Evolutionary conservation across 2,113 vertebrate species (phyloP), one percentile per base, ranked within the genome.

Genomic region (Tetrao urogallus): DNA sequence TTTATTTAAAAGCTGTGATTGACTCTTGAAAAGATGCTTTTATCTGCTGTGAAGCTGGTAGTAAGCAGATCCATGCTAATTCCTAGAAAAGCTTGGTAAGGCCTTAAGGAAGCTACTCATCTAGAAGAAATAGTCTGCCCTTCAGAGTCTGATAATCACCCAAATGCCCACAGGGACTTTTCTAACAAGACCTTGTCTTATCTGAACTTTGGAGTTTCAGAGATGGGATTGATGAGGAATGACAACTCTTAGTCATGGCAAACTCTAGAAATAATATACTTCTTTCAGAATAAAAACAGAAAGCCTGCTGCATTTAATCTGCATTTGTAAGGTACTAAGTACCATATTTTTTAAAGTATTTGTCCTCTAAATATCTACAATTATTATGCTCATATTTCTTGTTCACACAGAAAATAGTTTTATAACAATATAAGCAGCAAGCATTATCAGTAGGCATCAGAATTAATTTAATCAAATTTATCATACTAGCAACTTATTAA

Each of bases 111-210:
- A 89, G 30, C 36, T 64, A 30, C 73, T 58, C 1, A 0, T 86
- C 72, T 86, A 57, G 65, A 86, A 67, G 58, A 90, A 6, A 69
- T 71, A 50, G 57, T 19, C 48, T 95, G 92, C 40, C 81, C 89
- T 95, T 97, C 91, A 81, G 90, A 95, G 76, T 16, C 67, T 82
- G 81, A 88, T 93, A 87, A 86, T 84, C 72, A 96, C 60, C 42
- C 82, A 76, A 54, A 66, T 0, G 2, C 84, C 91, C 88, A 64
- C 52, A 73, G 78, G 94, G 83, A 76, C 84, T 88, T 90, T 81
- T 82, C 63, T 93, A 92, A 90, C 87, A 86, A 93, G 88, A 77
- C 85, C 78, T 95, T 95, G 92, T 81, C 87, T 96, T 83, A 36
- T 66, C 69, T 75, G 70, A 88, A 85, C 67, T 94, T 88, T 82